Conservation (phyloP, 2,888 invertebrate genomes). For the Steinernema carpocapsae region DNA sequence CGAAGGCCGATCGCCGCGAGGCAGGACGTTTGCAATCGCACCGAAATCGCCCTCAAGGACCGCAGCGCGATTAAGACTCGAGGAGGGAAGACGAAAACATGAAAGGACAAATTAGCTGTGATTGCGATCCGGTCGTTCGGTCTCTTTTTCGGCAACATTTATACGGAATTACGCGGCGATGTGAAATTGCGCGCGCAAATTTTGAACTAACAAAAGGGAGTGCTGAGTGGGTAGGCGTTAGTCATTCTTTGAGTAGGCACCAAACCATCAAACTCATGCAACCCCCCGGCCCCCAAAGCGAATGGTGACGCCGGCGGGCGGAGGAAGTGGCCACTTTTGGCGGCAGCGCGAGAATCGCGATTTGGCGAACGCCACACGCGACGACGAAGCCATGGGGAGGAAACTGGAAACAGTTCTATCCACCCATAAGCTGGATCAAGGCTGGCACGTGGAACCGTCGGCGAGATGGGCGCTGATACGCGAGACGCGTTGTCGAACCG, state of each 20-base stretch:
- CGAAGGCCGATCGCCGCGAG: no score
- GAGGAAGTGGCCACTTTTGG: neutral
- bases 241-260: neutral
- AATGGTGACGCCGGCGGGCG: no score
- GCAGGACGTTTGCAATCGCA: neutral
- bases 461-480: no score
- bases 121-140: slow-evolving; percentile 26
- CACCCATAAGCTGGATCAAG: slow-evolving; percentile 32
- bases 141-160: slow-evolving; percentile 26
- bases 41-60: neutral
- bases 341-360: neutral
- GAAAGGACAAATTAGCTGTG: slow-evolving; percentile 28
- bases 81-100: neutral
- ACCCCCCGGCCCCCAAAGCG: no score
- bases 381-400: neutral
- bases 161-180: slow-evolving; percentile 3
- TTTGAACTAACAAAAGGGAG: slow-evolving; percentile 27
- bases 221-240: slow-evolving; percentile 8
- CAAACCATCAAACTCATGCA: no score
- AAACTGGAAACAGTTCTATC: slow-evolving; percentile 33
- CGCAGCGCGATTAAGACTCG: no score
- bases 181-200: slow-evolving; percentile 22
- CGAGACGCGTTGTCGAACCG: neutral
- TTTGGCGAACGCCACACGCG: no score
- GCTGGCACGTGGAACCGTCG: neutral